Evolutionary conservation across 2,113 vertebrate species (phyloP), one percentile per base, ranked within the genome.

Genomic region (Oostethus manadensis): DNA sequence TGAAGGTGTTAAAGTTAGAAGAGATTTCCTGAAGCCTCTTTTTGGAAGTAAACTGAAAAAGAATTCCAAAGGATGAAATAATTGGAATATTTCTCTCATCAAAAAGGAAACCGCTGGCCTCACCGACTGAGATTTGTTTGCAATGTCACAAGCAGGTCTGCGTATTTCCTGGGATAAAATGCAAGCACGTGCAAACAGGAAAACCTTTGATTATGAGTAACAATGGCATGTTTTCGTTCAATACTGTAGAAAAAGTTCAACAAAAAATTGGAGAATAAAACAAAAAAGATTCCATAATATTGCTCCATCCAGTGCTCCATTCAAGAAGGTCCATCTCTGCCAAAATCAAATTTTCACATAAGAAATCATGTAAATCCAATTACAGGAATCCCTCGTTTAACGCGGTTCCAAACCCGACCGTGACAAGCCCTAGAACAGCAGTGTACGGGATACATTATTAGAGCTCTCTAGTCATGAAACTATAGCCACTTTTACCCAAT

Each of bases 1-100:
- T 46, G 64, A 44, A 70, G 70, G 76, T 70, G 70, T 71, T 66
- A 73, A 58, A 65, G 56, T 38, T 3, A 1, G 8, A 54, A 20
- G 46, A 42, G 22, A 5, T 48, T 58, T 65, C 44, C 20, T 22
- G 15, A 54, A 42, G 8, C 42, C 55, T 59, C 50, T 68, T 40
- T 38, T 56, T 47, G 23, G 50, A 72, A 53, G 71, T 18, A 16
- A 78, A 63, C 60, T 60, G 40, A 70, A 51, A 50, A 53, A 50
- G 50, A 18, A 54, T 4, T 63, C 69, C 50, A 22, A 13, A 40
- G 20, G 35, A 43, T 42, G 56, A 20, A 29, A 10, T 53, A 2
- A 16, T 6, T 35, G 14, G 20, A 21, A 45, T 21, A 60, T 55
- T 48, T 57, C 18, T 42, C 35, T 10, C 2, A 38, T 7, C 50